phyloP scores from a whole-genome alignment of 1,140 invertebrate genomes.

The Zaprionus nigranus region DNA sequence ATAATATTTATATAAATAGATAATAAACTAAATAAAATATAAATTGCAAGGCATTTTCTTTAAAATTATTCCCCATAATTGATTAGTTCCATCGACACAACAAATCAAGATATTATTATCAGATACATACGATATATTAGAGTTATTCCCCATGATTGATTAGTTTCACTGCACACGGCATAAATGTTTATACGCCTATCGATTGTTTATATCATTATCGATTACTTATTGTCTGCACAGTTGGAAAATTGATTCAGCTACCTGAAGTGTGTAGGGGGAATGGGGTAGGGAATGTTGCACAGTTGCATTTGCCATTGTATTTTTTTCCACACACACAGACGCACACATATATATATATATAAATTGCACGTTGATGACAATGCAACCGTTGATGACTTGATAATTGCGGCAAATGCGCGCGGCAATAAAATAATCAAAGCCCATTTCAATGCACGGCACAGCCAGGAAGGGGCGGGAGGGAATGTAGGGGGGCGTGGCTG shows the following conservation, averaged over 20 bases:
- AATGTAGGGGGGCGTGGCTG: constrained; percentile 15
- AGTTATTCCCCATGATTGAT: not conserved
- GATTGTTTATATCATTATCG: constrained; percentile 1
- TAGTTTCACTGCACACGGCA: not conserved
- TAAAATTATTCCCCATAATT: not conserved
- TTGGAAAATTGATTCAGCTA: not conserved
- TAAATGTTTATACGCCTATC: constrained; percentile 1
- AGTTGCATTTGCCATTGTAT: constrained; percentile 47
- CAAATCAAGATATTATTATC: not conserved
- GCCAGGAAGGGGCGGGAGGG: too few relatives aligned
- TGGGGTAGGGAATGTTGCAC: constrained; percentile 29
- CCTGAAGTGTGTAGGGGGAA: not conserved
- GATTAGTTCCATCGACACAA: not conserved
- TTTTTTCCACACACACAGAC: constrained; percentile 6
- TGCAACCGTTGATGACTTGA: constrained; percentile 80
- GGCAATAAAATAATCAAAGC: constrained; percentile 81
- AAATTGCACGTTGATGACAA: constrained; percentile 80
- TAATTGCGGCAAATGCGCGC: constrained; percentile 81
- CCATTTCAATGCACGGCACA: constrained; percentile 62
- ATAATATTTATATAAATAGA: not conserved
- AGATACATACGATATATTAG: not conserved
- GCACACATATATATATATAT: constrained; percentile 38
- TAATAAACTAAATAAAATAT: not conserved
- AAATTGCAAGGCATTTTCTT: not conserved
- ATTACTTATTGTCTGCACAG: constrained; percentile 4